Evolutionary conservation across 2,888 invertebrate species (phyloP).

Genomic region (Napeogenes inachia): DNA sequence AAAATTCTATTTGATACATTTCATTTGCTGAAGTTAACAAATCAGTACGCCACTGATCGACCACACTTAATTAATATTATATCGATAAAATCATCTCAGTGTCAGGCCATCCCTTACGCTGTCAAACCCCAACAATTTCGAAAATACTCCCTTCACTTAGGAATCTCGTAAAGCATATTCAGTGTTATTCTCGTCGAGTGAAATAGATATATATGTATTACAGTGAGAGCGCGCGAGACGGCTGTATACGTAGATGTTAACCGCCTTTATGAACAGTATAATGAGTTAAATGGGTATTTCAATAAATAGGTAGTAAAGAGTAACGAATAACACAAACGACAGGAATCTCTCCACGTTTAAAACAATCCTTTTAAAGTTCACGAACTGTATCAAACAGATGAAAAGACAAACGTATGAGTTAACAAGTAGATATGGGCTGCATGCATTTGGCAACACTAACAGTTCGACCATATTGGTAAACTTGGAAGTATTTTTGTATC

Average conservation of each 20-base stretch:
- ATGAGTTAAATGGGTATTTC: constrained; percentile 75
- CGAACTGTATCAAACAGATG: too few relatives aligned
- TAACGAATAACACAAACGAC: constrained; percentile 13
- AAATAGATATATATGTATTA: constrained; percentile 36
- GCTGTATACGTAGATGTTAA: constrained; percentile 56
- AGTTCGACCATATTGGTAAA: too few relatives aligned
- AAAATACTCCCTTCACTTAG: constrained; percentile 65
- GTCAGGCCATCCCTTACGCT: constrained; percentile 21
- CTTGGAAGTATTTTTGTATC: too few relatives aligned
- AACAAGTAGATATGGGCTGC: too few relatives aligned
- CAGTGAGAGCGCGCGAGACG: constrained; percentile 37
- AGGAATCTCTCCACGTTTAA: too few relatives aligned
- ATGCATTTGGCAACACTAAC: too few relatives aligned
- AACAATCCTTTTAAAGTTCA: too few relatives aligned
- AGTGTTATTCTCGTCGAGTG: constrained; percentile 44
- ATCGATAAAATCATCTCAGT: constrained; percentile 29
- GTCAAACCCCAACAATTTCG: constrained; percentile 55
- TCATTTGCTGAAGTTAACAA: too few relatives aligned
- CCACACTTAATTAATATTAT: neutral
- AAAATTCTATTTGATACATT: too few relatives aligned
- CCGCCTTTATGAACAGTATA: constrained; percentile 72
- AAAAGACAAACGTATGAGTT: too few relatives aligned
- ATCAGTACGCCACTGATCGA: too few relatives aligned
- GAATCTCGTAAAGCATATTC: constrained; percentile 69
- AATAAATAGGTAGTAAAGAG: constrained; percentile 53